phyloP scores from a whole-genome alignment of 2,113 vertebrate genomes.

The Sinocyclocheilus anshuiensis region DNA sequence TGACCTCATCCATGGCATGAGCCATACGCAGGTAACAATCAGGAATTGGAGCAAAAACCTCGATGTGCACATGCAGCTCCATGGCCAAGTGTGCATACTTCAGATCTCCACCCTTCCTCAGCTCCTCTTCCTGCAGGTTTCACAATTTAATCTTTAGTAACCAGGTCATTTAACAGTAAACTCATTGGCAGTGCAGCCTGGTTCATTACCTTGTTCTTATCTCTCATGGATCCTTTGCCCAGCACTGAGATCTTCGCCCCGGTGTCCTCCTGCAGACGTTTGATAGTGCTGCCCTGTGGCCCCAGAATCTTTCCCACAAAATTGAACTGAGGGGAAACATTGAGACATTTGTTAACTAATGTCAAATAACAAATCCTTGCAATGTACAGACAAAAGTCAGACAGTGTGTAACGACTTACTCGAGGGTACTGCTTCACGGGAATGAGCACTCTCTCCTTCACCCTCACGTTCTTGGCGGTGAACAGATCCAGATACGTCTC shows the following conservation, averaged over 20 bases:
- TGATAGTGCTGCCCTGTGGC: constrained; percentile 97
- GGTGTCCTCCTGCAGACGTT: constrained; percentile 95
- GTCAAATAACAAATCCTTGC: background rate
- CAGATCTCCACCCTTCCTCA: constrained; percentile 91
- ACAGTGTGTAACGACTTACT: constrained; percentile 70
- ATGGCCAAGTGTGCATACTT: constrained; percentile 94
- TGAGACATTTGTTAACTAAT: background rate
- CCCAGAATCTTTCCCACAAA: constrained; percentile 97
- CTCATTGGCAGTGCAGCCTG: background rate
- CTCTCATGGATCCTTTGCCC: constrained; percentile 96
- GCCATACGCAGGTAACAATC: constrained; percentile 96
- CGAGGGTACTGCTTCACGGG: constrained; percentile 94
- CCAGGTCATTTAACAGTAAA: background rate
- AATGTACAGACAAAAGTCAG: background rate
- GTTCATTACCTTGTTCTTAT: constrained; percentile 89
- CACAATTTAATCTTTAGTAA: background rate
- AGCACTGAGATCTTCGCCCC: constrained; percentile 96
- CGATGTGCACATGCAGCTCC: constrained; percentile 96
- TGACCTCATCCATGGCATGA: constrained; percentile 97
- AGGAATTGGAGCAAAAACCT: constrained; percentile 93
- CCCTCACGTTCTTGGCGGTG: constrained; percentile 90
- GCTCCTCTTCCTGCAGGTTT: constrained; percentile 85
- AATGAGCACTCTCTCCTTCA: constrained; percentile 94
- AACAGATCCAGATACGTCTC: constrained; percentile 93
- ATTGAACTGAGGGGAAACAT: constrained; percentile 81